Evolutionary conservation across 2,888 invertebrate genomes (phyloP).

Genomic region (Lasioglossum marginatum): DNA sequence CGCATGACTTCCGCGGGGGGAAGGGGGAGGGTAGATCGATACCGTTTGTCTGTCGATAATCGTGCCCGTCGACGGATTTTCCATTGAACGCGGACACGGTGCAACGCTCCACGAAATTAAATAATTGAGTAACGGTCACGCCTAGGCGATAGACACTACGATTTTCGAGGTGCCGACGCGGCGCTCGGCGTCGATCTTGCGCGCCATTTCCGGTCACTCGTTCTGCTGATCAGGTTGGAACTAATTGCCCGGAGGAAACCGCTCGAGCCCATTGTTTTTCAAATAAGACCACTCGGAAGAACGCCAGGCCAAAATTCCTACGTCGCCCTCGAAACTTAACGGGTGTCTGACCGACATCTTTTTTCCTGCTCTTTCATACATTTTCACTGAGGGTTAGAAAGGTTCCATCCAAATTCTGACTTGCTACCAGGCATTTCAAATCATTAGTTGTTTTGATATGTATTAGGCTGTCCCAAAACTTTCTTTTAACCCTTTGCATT

Average conservation of each 20-base stretch:
- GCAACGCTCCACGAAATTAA: slow-evolving; percentile 43
- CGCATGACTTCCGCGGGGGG: slow-evolving; percentile 59
- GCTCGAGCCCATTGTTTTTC: not conserved
- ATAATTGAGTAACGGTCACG: slow-evolving; percentile 50
- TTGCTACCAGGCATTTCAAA: too few relatives aligned
- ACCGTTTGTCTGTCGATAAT: slow-evolving; percentile 71
- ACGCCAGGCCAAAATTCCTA: not conserved
- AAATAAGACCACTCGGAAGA: not conserved
- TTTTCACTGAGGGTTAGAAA: too few relatives aligned
- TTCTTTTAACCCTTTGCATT: too few relatives aligned
- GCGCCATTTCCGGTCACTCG: slow-evolving; percentile 5
- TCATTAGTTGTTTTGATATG: too few relatives aligned
- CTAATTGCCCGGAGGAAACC: slow-evolving; percentile 3
- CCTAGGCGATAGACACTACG: slow-evolving; percentile 8
- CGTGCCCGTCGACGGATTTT: slow-evolving; percentile 53
- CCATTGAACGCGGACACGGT: slow-evolving; percentile 38
- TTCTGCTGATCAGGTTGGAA: not conserved
- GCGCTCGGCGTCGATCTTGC: not conserved
- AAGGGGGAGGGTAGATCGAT: slow-evolving; percentile 67
- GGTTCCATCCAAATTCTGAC: too few relatives aligned
- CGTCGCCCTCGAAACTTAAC: not conserved
- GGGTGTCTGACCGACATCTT: too few relatives aligned
- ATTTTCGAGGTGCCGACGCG: slow-evolving; percentile 6
- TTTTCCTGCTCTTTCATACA: too few relatives aligned
- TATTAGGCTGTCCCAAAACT: too few relatives aligned